Evolutionary conservation across 1,140 invertebrate genomes (phyloP), one percentile per base, ranked within the genome.

Genomic region (Anadara kagoshimensis): DNA sequence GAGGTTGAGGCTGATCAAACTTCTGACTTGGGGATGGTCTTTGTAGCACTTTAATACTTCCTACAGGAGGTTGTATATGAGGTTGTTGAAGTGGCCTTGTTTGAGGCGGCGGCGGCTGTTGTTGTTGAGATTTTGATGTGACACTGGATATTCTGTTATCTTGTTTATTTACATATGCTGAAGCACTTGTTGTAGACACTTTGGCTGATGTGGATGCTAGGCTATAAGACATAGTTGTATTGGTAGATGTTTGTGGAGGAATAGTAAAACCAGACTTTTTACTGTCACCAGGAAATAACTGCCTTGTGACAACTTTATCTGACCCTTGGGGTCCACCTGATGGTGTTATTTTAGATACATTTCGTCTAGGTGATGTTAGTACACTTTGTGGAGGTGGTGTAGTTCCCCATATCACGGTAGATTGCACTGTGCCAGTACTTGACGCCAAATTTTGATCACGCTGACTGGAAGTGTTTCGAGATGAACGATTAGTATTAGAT

Each of bases 401-500:
- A 22, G 54, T 63, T 24, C 64, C 69, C 75, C 75, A 76, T 44
- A 69, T 53, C 65, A 71, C 64, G 51, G 63, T 64, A 41, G 47
- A 67, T 20, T 12, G 49, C 7, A 51, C 49, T 29, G 36, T 51
- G 24, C n/a, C 24, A 56, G 49, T 41, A n/a, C 36, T 67, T 43
- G n/a, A n/a, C n/a, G 29, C 29, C 29, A 36, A 36, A 7, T 36
- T 36, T 36, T 36, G 29, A 36, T 36, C 29, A 36, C 29, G 29
- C 57, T 73, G 29, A 57, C 56, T 18, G 63, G 62, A 7, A 64
- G 29, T 51, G 62, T 64, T 51, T 45, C 62, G 45, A 64, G 22
- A 53, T 49, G 62, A 91, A 92, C 26, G 92, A 93, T 57, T 36
- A 3, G 64, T 24, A 41, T 54, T 53, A 5, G 70, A 53, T 45